Conservation (phyloP, 1,140 invertebrate genomes). For the Orussus abietinus region DNA sequence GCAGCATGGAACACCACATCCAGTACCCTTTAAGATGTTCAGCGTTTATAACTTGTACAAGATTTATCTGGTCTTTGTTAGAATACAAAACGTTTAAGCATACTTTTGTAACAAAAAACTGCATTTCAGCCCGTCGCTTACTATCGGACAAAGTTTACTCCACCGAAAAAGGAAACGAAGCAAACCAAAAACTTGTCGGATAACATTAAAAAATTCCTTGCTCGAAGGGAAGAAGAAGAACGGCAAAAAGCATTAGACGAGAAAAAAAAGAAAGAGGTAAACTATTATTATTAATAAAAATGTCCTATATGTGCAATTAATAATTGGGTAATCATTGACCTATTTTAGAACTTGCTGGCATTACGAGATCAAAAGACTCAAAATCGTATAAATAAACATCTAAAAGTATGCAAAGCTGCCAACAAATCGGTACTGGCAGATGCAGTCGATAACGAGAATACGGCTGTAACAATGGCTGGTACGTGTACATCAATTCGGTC, state of each 20-base stretch:
- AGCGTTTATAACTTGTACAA: no score
- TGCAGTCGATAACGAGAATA: constrained; percentile 73
- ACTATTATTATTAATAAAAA: constrained; percentile 9
- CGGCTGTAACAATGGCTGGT: constrained; percentile 67
- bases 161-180: constrained; percentile 76
- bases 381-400: constrained; percentile 65
- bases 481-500: constrained; percentile 10
- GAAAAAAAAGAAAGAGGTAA: constrained; percentile 60
- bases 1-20: no score
- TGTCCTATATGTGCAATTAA: constrained; percentile 11
- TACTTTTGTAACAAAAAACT: constrained; percentile 8
- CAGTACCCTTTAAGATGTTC: no score
- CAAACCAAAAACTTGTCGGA: constrained; percentile 64
- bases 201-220: constrained; percentile 79
- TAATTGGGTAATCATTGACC: constrained; percentile 11
- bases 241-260: constrained; percentile 61
- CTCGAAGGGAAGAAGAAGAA: constrained; percentile 76
- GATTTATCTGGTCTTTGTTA: constrained; percentile 10
- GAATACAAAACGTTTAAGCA: not conserved
- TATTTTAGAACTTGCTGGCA: constrained; percentile 61
- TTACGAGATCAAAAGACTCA: constrained; percentile 72
- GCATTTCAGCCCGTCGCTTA: constrained; percentile 52
- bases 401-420: constrained; percentile 79
- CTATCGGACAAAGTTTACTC: constrained; percentile 72
- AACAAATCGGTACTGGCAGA: constrained; percentile 82